Percentiles rank a stretch among this genome's conserved stretches.
phyloP scores from a whole-genome alignment of 2,113 vertebrate species.

The Solenodon paradoxus region DNA sequence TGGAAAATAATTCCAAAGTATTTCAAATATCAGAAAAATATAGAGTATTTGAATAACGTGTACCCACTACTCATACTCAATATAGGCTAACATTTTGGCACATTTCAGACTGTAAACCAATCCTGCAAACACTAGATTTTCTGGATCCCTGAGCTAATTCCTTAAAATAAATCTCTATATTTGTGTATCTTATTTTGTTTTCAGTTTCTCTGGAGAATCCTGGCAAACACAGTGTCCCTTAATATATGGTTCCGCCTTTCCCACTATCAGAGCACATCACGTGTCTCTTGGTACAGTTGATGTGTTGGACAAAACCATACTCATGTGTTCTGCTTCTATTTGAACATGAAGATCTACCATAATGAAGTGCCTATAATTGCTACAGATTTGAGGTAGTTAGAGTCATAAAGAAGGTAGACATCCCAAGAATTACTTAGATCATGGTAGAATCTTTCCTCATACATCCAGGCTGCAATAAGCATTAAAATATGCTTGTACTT shows the following conservation, averaged over 20 bases:
- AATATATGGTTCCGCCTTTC: background rate
- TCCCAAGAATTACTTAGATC: background rate
- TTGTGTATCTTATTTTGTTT: background rate
- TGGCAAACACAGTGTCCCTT: background rate
- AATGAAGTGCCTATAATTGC: background rate
- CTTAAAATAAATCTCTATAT: background rate
- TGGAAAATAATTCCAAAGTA: constrained; percentile 14
- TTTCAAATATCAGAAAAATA: background rate
- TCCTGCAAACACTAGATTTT: background rate
- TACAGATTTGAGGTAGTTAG: background rate
- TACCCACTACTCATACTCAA: background rate
- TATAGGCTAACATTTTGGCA: background rate
- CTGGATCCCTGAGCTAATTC: background rate
- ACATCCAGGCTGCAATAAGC: background rate
- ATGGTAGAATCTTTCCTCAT: background rate
- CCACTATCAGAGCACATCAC: background rate
- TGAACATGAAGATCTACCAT: background rate
- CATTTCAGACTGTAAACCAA: background rate
- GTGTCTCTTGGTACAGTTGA: background rate
- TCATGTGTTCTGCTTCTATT: constrained; percentile 6
- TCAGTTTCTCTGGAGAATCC: background rate
- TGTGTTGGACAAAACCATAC: background rate
- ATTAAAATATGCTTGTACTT: background rate
- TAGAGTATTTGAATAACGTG: background rate
- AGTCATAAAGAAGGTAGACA: background rate